Conservation (phyloP, 2,888 invertebrate genomes). For the Synanthedon myopaeformis region DNA sequence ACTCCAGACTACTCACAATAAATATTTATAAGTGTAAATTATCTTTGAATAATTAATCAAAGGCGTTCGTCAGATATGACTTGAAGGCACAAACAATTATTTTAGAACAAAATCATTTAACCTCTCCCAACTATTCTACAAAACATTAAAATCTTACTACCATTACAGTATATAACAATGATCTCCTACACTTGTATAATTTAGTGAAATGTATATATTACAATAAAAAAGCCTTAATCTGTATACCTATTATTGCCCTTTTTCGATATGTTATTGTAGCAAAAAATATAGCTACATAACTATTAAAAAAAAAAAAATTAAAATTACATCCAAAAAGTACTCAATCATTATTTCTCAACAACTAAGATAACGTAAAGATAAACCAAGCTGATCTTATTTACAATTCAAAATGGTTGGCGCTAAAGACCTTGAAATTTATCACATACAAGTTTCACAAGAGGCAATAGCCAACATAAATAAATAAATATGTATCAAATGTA, state of each 20-base stretch:
- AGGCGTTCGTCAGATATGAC: not conserved
- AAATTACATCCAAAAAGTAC: conserved; percentile 17
- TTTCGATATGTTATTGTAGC: conserved; percentile 36
- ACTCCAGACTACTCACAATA: not conserved
- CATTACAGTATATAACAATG: too few species aligned
- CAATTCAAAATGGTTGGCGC: conserved; percentile 52
- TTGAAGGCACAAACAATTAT: not conserved
- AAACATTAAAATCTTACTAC: too few species aligned
- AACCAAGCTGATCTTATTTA: conserved; percentile 48
- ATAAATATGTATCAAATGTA: conserved; percentile 9
- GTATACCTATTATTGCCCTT: conserved; percentile 65
- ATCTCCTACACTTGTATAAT: conserved; percentile 31
- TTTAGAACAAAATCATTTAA: not conserved
- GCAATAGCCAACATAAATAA: conserved; percentile 62
- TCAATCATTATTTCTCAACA: conserved; percentile 2
- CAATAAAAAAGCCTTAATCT: conserved; percentile 50
- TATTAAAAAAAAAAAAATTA: conserved; percentile 1
- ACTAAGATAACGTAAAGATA: conserved; percentile 14
- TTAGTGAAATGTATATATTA: conserved; percentile 44
- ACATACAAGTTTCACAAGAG: conserved; percentile 51
- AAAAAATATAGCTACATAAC: conserved; percentile 17
- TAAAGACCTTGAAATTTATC: conserved; percentile 58
- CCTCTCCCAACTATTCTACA: not conserved
- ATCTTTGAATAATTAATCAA: not conserved
- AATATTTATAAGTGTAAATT: not conserved